phyloP scores from a whole-genome alignment of 2,113 vertebrate genomes.

The Chloebia gouldiae region DNA sequence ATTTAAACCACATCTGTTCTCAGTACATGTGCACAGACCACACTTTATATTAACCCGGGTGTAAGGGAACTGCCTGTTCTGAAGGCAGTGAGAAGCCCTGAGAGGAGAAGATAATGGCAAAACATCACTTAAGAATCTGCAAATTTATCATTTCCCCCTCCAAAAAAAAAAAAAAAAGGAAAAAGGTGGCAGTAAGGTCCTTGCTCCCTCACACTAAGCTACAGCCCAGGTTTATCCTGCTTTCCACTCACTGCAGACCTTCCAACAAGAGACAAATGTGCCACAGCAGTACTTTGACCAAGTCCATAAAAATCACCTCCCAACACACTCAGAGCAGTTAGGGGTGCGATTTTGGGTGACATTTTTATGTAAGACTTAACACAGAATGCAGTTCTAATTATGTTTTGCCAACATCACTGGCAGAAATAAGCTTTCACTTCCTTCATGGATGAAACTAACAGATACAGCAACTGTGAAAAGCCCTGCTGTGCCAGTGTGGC shows the following conservation, averaged over 20 bases:
- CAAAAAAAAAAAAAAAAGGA: neutral
- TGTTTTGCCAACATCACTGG: neutral
- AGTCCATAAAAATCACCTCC: neutral
- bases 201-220: neutral
- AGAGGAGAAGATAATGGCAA: neutral
- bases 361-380: neutral
- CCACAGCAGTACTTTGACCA: neutral
- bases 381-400: neutral
- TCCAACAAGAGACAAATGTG: neutral
- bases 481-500: neutral
- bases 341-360: neutral
- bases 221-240: neutral
- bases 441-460: neutral
- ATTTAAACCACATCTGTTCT: neutral
- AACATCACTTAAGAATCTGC: neutral
- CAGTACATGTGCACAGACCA: neutral
- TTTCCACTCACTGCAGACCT: neutral
- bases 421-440: neutral
- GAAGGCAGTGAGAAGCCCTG: neutral
- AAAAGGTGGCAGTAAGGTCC: neutral
- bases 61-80: neutral
- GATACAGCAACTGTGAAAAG: neutral
- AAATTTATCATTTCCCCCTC: neutral
- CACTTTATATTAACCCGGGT: neutral
- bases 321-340: neutral